phyloP scores from a whole-genome alignment of 1,140 invertebrate genomes.

The Kradibia gibbosae region DNA sequence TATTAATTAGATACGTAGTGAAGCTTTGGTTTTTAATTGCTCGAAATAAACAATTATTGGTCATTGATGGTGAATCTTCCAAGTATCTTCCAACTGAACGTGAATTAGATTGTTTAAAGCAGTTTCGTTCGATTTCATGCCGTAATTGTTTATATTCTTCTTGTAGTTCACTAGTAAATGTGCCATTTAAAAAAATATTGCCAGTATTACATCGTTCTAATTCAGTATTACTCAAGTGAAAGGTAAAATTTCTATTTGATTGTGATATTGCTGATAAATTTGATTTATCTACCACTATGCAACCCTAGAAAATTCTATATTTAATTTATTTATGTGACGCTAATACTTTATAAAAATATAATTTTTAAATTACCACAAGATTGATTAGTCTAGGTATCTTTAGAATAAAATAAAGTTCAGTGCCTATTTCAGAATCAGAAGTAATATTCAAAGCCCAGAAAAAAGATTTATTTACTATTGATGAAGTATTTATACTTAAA shows the following conservation, averaged over 20 bases:
- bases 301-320: not conserved
- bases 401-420: conserved; percentile 2
- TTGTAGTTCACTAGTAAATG: not conserved
- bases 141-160: not conserved
- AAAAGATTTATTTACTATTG: not conserved
- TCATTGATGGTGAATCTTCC: not conserved
- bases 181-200: not conserved
- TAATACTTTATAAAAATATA: not conserved
- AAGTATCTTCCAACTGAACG: not conserved
- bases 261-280: not conserved
- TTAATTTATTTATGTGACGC: not conserved
- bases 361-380: not conserved
- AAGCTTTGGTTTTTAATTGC: not conserved
- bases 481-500: not conserved
- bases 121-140: not conserved
- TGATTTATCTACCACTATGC: conserved; percentile 4
- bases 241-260: not conserved
- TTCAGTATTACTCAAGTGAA: not conserved
- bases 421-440: not conserved
- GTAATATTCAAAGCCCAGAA: not conserved
- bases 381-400: not conserved
- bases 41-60: conserved; percentile 9
- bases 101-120: not conserved
- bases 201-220: not conserved
- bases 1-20: not conserved